These are phyloP conservation scores for Saccostrea cuccullata DNA, from an alignment of 1,140 invertebrate genomes.

Conservation along the genomic window DNA sequence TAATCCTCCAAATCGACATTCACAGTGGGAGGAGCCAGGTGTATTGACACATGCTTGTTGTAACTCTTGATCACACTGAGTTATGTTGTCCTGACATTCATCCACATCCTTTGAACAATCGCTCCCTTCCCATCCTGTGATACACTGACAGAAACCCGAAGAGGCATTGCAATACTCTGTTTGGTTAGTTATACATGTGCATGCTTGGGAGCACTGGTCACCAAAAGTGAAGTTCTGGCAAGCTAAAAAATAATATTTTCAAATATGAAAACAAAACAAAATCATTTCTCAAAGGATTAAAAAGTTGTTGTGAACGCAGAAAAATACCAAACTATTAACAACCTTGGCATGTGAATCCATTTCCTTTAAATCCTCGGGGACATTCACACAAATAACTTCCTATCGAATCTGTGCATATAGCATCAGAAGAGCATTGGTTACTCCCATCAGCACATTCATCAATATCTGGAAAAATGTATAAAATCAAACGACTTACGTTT, in stretches of 20 bases:
- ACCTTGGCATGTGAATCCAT: slow-evolving; percentile 25
- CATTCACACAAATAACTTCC: slow-evolving; percentile 26
- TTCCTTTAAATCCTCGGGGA: neutral
- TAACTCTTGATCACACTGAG: neutral
- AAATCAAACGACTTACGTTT: neutral
- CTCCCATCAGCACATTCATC: slow-evolving; percentile 25
- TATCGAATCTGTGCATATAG: neutral
- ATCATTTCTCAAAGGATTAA: too few species aligned
- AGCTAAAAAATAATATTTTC: neutral
- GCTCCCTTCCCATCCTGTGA: slow-evolving; percentile 58
- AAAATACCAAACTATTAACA: too few species aligned
- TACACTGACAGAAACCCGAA: slow-evolving; percentile 58
- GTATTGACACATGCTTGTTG: neutral
- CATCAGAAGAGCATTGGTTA: neutral
- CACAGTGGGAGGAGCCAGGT: neutral
- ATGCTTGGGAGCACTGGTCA: slow-evolving; percentile 29
- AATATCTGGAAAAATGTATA: slow-evolving; percentile 7
- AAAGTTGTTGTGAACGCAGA: too few species aligned
- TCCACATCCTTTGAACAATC: slow-evolving; percentile 60
- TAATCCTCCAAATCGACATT: neutral
- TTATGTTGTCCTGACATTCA: slow-evolving; percentile 50
- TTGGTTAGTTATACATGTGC: slow-evolving; percentile 46
- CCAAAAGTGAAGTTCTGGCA: neutral
- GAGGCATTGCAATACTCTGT: slow-evolving; percentile 40
- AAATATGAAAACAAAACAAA: too few species aligned